These are phyloP conservation scores for Cranoglanis bouderius DNA, from an alignment of 2,113 vertebrate species.

Conservation along the genomic window DNA sequence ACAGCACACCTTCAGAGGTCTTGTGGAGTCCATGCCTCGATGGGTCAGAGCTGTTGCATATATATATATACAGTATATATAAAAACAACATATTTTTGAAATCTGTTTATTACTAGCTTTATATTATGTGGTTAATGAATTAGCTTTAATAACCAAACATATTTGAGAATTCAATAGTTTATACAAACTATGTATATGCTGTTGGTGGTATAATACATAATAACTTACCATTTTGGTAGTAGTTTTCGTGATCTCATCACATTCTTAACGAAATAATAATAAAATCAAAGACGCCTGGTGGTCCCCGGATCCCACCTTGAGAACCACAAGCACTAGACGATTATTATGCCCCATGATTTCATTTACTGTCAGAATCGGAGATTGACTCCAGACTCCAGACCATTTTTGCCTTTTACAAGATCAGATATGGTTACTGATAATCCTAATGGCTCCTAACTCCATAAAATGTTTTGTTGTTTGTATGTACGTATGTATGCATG, in stretches of 20 bases:
- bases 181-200: not conserved
- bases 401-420: slow-evolving; percentile 21
- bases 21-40: too few relatives aligned
- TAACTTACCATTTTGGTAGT: not conserved
- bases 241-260: not conserved
- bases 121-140: too few relatives aligned
- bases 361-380: slow-evolving; percentile 24
- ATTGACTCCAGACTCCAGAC: not conserved
- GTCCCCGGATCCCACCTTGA: not conserved
- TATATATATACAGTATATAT: too few relatives aligned
- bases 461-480: slow-evolving; percentile 51
- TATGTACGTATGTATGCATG: not conserved
- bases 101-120: too few relatives aligned
- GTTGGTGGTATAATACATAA: not conserved
- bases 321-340: not conserved
- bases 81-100: too few relatives aligned
- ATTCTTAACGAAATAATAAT: not conserved
- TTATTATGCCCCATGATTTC: not conserved
- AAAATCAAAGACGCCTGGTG: not conserved
- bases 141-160: too few relatives aligned
- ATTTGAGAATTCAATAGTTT: not conserved
- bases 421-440: slow-evolving; percentile 39
- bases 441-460: slow-evolving; percentile 47
- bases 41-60: too few relatives aligned
- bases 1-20: too few relatives aligned